Conservation (phyloP, 2,113 vertebrate species). For the Gopherus evgoodei region DNA sequence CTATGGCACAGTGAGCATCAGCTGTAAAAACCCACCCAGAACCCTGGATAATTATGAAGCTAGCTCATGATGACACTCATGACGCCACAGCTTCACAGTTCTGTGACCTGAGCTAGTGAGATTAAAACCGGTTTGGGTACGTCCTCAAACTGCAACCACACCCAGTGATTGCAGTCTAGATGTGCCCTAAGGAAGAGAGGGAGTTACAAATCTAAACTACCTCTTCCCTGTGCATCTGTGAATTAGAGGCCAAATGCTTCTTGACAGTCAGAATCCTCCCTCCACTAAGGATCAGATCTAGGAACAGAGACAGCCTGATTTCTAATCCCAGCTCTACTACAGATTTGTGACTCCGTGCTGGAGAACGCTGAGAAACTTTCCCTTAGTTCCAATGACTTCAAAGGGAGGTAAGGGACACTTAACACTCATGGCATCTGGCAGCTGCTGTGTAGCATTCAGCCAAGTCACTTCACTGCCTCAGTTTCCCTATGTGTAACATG, state of each 20-base stretch:
- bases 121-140: too few relatives aligned
- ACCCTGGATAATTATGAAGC: too few relatives aligned
- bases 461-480: background rate
- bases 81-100: too few relatives aligned
- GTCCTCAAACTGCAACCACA: too few relatives aligned
- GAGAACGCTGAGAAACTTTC: background rate
- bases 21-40: too few relatives aligned
- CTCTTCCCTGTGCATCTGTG: background rate
- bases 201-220: background rate
- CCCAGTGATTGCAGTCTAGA: too few relatives aligned
- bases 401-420: background rate
- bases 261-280: background rate
- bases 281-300: background rate
- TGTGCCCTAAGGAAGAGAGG: too few relatives aligned
- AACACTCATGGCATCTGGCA: background rate
- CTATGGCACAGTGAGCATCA: background rate
- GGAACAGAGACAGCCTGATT: background rate
- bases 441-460: fast-evolving
- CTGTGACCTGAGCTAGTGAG: too few relatives aligned
- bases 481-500: background rate
- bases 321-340: background rate
- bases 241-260: background rate
- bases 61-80: too few relatives aligned
- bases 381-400: background rate
- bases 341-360: too few relatives aligned